Conservation (phyloP, 2,888 invertebrate genomes). For the Anodontia alba region DNA sequence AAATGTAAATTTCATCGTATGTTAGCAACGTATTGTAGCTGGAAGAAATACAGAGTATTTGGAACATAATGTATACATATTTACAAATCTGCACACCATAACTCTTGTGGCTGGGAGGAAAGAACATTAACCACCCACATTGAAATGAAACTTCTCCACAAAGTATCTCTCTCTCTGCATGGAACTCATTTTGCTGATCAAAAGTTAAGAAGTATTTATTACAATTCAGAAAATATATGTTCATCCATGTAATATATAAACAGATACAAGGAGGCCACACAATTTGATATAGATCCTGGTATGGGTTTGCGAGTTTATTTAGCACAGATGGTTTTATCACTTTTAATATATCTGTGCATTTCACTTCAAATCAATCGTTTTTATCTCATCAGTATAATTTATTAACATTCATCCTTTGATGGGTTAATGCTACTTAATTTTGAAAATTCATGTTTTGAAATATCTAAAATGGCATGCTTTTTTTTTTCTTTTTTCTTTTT, state of each 20-base stretch:
- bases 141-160: neutral
- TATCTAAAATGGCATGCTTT: no score
- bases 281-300: neutral
- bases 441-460: no score
- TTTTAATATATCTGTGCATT: neutral
- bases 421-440: no score
- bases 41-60: neutral
- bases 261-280: neutral
- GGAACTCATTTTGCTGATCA: neutral
- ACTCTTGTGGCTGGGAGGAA: neutral
- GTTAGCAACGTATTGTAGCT: no score
- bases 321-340: neutral
- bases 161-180: neutral
- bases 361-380: neutral
- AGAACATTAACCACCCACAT: slow-evolving; percentile 27
- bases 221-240: slow-evolving; percentile 15
- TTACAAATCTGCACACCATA: slow-evolving; percentile 18
- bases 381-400: no score
- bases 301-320: neutral
- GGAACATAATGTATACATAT: slow-evolving; percentile 10
- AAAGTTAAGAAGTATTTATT: slow-evolving; percentile 2
- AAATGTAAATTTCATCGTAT: no score
- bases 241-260: neutral
- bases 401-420: no score
- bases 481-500: no score